phyloP scores from a whole-genome alignment of 2,797 vertebrate species.

The Oophaga sylvatica region DNA sequence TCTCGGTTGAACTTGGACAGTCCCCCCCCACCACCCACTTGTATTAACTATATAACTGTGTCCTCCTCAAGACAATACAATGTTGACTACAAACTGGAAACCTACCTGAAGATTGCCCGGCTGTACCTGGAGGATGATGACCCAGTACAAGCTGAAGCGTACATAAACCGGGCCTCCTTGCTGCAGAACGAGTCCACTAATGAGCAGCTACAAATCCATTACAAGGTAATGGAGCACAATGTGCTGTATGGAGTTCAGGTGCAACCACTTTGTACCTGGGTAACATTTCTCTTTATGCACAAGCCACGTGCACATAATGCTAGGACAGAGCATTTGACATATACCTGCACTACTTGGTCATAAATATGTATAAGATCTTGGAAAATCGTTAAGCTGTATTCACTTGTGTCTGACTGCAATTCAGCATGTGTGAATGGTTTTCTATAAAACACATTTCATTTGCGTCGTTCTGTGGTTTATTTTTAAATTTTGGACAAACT shows the following conservation, averaged over 20 bases:
- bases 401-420: too few relatives aligned
- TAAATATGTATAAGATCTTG: not conserved
- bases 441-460: not conserved
- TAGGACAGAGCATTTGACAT: too few relatives aligned
- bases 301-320: too few relatives aligned
- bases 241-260: too few relatives aligned
- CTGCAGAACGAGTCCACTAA: conserved; percentile 98
- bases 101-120: conserved; percentile 96
- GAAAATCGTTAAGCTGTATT: not conserved
- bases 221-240: conserved; percentile 81
- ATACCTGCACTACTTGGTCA: too few relatives aligned
- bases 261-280: too few relatives aligned
- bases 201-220: conserved; percentile 97
- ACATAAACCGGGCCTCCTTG: conserved; percentile 95
- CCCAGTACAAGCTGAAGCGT: conserved; percentile 96
- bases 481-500: too few relatives aligned
- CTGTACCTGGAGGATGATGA: conserved; percentile 97
- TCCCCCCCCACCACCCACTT: too few relatives aligned
- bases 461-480: not conserved
- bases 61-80: conserved; percentile 88
- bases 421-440: too few relatives aligned
- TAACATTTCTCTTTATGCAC: too few relatives aligned
- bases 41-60: too few relatives aligned
- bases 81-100: conserved; percentile 97
- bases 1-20: not conserved